Evolutionary conservation across 2,797 vertebrate species (phyloP), one percentile per base, ranked within the genome.

Genomic region (Hoplostethus atlanticus): DNA sequence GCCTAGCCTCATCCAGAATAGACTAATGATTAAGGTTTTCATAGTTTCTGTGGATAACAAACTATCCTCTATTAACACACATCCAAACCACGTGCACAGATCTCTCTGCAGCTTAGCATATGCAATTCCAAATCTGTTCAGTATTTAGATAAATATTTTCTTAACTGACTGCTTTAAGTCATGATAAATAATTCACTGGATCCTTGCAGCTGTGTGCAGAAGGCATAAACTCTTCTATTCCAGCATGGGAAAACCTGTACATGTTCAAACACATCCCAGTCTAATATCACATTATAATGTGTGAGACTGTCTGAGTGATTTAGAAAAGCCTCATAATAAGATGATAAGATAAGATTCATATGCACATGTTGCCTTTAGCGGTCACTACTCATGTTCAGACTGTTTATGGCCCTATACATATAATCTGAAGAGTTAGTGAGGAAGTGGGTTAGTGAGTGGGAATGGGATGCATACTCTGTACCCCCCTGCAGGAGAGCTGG

Each of bases 121-220:
- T 58, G 59, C 73, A 74, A 69, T 65, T 36, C 15, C 9, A 30
- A 34, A 60, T 68, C n/a, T 72, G 47, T 67, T 78, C 40, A 70
- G 66, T 66, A 85, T 84, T 74, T 60, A 78, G 54, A 86, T 80
- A 84, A 87, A 90, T 86, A 89, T 87, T 90, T 75, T 84, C 64
- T 73, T 81, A 77, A 87, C 65, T 61, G 68, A 69, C 57, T 83
- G 51, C 65, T 86, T 88, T 85, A 91, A 91, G 91, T 77, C 62
- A 56, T 66, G 64, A 92, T 94, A 63, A 93, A 94, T 93, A 85
- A 94, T 94, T 93, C 84, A 93, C 63, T 56, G 11, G 31, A 65
- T 82, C 87, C 93, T 92, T 60, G 80, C 82, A 93, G 94, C 93
- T 92, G 85, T 92, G 85, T 92, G 87, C 81, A 79, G 74, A 84